These are phyloP conservation scores for Typhlichthys eigenmanni DNA, from an alignment of 2,797 vertebrate species.

Conservation along the genomic window DNA sequence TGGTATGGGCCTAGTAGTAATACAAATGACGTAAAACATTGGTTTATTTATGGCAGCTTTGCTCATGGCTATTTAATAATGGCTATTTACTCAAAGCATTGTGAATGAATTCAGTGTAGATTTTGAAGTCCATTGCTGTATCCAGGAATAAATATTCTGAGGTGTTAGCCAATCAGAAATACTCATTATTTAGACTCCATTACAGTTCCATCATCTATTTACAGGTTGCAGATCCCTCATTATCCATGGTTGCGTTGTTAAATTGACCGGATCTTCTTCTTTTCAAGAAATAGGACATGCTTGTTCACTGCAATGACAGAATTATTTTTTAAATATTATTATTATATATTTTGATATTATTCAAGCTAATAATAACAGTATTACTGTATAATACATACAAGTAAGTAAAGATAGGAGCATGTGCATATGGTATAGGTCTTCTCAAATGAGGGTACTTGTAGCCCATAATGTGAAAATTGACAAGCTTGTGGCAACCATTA, in stretches of 20 bases:
- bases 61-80: no score
- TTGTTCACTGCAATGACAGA: constrained; percentile 82
- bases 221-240: constrained; percentile 20
- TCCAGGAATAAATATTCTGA: constrained; percentile 15
- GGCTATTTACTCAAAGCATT: constrained; percentile 1
- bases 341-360: background rate
- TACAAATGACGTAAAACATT: no score
- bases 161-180: constrained; percentile 7
- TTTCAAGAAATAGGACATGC: constrained; percentile 92
- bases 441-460: no score
- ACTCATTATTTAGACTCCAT: constrained; percentile 7
- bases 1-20: no score
- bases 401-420: no score
- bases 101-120: constrained; percentile 3
- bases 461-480: no score
- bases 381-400: no score
- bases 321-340: background rate
- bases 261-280: constrained; percentile 91
- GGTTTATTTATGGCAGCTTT: background rate
- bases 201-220: constrained; percentile 18
- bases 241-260: constrained; percentile 64
- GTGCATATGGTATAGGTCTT: no score
- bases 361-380: no score
- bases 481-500: no score
- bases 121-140: background rate